Base-by-base conservation (phyloP, 1,140 invertebrate species). In the Eciton burchellii region DNA sequence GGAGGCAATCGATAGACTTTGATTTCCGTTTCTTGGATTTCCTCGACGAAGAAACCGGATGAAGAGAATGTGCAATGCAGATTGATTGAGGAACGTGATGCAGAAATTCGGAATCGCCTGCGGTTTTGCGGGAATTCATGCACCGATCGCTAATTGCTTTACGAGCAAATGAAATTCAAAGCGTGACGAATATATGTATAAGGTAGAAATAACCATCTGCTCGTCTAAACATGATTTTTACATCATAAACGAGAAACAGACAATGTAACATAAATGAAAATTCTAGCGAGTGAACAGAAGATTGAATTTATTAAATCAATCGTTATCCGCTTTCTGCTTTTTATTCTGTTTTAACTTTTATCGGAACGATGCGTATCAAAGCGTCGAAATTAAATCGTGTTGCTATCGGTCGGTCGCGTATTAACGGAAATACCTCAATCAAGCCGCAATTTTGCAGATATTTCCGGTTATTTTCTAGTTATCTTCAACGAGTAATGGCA, bases 1-100 rank as follows among this genome's bases (percentile, higher is more conserved):
- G 16, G 14, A 45, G 70, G 70, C n/a, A 72, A 72, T 57, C 65
- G 47, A 72, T 57, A 72, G 35, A 26, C 35, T 45, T 43, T 1
- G 35, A 35, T 6, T 35, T 35, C n/a, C 6, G 35, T 6, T 35
- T 35, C 35, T 35, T 35, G 2, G 35, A 8, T 41, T 56, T 21
- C 19, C 12, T 57, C 8, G 29, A 57, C 21, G 35, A n/a, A n/a
- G n/a, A n/a, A n/a, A n/a, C n/a, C n/a, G n/a, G n/a, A n/a, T n/a
- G n/a, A n/a, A n/a, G n/a, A n/a, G n/a, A 16, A 16, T n/a, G 3
- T 6, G n/a, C 4, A 14, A 45, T 59, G 41, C 35, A 43, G 14
- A 56, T 43, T 24, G 19, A 12, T 3, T 29, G 26, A 54, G 19
- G n/a, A 14, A 54, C 11, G n/a, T 54, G n/a, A 71, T 12, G n/a